phyloP scores from a whole-genome alignment of 35 echinoderm and acorn worm species.

The Ptychodera flava region DNA sequence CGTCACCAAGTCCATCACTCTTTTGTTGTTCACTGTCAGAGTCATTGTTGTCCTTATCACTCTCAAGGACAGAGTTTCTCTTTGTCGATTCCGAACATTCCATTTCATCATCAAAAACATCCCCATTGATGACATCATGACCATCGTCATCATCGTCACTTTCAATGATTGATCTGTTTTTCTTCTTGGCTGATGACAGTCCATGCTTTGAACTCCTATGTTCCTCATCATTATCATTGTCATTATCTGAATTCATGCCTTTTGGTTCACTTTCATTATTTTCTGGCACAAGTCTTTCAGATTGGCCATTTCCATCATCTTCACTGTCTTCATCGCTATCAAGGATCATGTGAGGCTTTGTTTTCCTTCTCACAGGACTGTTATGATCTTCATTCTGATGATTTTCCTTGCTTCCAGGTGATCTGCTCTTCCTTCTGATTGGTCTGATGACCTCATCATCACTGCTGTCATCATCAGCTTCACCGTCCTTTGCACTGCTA shows the following conservation, averaged over 20 bases:
- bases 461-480: background rate
- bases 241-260: conserved; percentile 10
- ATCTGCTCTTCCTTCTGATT: background rate
- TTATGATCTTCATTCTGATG: background rate
- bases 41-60: background rate
- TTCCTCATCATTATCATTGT: background rate
- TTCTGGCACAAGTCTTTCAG: background rate
- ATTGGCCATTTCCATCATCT: background rate
- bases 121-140: background rate
- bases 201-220: background rate
- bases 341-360: background rate
- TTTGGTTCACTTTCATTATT: background rate
- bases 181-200: background rate
- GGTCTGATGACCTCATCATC: background rate
- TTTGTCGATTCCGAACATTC: too few relatives aligned
- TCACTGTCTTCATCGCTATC: conserved; percentile 7
- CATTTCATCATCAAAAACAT: background rate
- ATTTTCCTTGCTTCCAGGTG: background rate
- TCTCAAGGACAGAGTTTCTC: background rate
- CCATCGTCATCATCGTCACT: conserved; percentile 1
- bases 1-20: background rate
- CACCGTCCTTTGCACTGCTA: background rate
- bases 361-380: background rate
- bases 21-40: background rate
- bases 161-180: background rate